Percentiles rank a stretch among this genome's conserved stretches.
phyloP scores from a whole-genome alignment of 35 echinoderm and acorn worm genomes.

The Ophioderma brevispina region DNA sequence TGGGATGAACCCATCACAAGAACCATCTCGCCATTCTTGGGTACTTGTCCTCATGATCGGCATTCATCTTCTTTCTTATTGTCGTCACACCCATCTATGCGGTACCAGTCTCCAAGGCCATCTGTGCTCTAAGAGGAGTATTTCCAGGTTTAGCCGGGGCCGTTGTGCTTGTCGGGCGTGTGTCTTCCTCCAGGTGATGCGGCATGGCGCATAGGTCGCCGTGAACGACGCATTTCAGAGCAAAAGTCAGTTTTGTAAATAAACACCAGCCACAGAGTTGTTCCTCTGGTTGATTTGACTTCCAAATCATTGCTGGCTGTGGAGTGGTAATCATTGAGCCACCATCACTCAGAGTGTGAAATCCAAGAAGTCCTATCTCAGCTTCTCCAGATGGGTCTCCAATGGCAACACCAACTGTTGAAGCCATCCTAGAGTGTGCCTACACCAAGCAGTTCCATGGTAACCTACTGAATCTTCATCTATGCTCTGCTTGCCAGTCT shows the following conservation, averaged over 20 bases:
- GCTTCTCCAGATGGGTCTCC: not conserved
- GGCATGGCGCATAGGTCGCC: not conserved
- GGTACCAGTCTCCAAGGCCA: not conserved
- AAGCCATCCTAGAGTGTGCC: not conserved
- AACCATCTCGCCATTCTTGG: conserved; percentile 42
- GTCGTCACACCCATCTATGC: conserved; percentile 29
- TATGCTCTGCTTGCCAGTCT: conserved; percentile 26
- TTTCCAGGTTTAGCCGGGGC: conserved; percentile 30
- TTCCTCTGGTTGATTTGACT: not conserved
- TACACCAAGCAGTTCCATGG: not conserved
- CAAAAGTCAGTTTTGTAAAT: conserved; percentile 8
- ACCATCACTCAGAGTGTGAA: not conserved
- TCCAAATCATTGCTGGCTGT: conserved; percentile 25
- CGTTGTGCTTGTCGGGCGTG: conserved; percentile 13
- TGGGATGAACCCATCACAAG: not conserved
- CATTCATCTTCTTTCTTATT: conserved; percentile 33
- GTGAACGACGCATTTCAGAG: conserved; percentile 18
- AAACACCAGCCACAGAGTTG: conserved; percentile 18
- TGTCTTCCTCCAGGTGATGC: conserved; percentile 35
- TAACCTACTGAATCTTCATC: conserved; percentile 19
- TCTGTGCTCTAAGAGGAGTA: conserved; percentile 34
- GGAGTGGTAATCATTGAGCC: conserved; percentile 52
- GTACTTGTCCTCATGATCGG: conserved; percentile 38
- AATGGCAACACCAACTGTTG: not conserved
- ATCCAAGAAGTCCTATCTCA: too few relatives aligned